phyloP scores from a whole-genome alignment of 30 jellyfish, hydroid and myxozoan species.

The Turritopsis dohrnii region DNA sequence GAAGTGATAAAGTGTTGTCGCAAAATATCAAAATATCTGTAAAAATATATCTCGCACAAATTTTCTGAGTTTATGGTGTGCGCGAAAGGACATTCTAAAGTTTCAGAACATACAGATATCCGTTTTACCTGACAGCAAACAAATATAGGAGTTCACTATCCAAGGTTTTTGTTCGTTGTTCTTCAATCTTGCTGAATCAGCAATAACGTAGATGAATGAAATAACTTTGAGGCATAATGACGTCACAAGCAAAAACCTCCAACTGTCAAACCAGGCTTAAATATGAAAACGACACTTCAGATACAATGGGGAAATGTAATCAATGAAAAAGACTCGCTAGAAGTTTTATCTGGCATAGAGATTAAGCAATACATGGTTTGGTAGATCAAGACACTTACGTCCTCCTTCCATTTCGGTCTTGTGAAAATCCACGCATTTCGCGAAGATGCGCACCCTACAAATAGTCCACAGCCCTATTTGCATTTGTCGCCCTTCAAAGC shows the following conservation, averaged over 20 bases:
- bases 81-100: no score
- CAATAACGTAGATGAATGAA: neutral
- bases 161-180: neutral
- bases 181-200: neutral
- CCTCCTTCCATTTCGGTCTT: neutral
- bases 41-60: no score
- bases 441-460: neutral
- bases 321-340: neutral
- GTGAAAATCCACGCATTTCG: neutral
- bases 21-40: no score
- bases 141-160: neutral
- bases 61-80: no score
- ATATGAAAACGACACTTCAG: neutral
- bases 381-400: neutral
- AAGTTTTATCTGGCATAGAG: neutral
- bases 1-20: no score
- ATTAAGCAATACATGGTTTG: neutral
- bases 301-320: neutral
- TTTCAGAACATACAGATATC: no score
- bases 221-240: neutral
- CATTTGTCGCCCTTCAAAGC: neutral
- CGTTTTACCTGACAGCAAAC: neutral
- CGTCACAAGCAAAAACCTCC: neutral
- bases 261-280: slow-evolving; percentile 2
- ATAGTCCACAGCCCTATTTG: slow-evolving; percentile 1